Evolutionary conservation across 2,888 invertebrate species (phyloP), one percentile per base, ranked within the genome.

Genomic region (Abrostola tripartita): DNA sequence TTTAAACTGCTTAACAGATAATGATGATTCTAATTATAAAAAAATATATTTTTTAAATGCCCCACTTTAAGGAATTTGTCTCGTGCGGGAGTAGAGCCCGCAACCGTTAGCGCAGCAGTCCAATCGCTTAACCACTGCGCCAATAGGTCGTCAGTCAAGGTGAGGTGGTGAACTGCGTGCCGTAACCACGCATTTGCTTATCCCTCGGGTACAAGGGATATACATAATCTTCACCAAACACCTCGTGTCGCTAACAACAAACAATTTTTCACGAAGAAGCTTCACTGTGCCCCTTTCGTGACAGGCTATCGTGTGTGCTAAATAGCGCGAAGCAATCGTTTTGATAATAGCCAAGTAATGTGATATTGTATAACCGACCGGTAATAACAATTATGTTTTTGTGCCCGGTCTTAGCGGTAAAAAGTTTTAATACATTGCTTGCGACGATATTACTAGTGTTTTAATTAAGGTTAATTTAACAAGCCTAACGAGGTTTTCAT

Each of bases 321-420:
- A 68, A 37, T 56, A 74, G 74, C 52, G 74, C 74, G 72, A 55
- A 55, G 61, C 74, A 67, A 63, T 60, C 61, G 75, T 52, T 36
- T 75, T 71, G 63, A 68, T 74, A 71, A 59, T 53, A 55, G 36
- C 37, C 36, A 37, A 64, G 36, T 66, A 71, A 74, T 70, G 75
- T 70, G 56, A 71, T 68, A 56, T 74, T 74, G 68, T 68, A 68
- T 74, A 74, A 74, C 72, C 24, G 36, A 71, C 76, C 64, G 58
- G 74, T 75, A 58, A 56, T 52, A 76, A 55, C 61, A 37, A 64
- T 71, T 59, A 49, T 7, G 24, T 50, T 65, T 73, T 74, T 74
- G 59, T 58, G 42, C 10, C 14, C 5, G 14, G 12, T 50, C 40
- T 8, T 35, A 52, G 37, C 1, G 10, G n/a, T 52, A 50, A 65